Evolutionary conservation across 1,140 invertebrate species (phyloP), one percentile per base, ranked within the genome.

Genomic region (Psix sp.): DNA sequence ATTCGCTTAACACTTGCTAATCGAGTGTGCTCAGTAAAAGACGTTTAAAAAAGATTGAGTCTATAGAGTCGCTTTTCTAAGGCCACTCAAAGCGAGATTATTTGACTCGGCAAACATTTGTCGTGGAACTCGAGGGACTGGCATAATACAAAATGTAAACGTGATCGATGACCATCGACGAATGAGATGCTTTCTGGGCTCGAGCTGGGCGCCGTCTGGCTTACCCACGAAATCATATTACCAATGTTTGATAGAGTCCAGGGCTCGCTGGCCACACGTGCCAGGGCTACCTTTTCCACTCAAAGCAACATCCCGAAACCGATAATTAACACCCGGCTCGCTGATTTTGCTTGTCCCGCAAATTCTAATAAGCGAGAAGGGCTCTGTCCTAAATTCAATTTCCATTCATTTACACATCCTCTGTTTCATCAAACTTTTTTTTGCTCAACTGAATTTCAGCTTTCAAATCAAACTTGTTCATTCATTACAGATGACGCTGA

Each of bases 201-300:
- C 45, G 62, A 73, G 79, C 83, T 81, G 82, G 83, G 81, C 65
- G 80, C 78, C 79, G 68, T 56, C 76, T 81, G 76, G 82, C 77
- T 83, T 74, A 71, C 63, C 40, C 42, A 39, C 20, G 45, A 38
- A 72, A 72, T 65, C 40, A 51, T 65, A 57, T 72, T 57, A 72
- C 51, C 33, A 1, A 31, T 38, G 59, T 72, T 63, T 57, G 59
- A 57, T 56, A 54, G 48, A 62, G 39, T 49, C 36, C 52, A 42
- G 29, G 39, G 42, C n/a, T n/a, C n/a, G n/a, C n/a, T 46, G 24
- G 24, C 36, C 49, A 43, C 43, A 52, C 57, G 51, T 57, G 56
- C 54, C 52, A 48, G 40, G 51, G 21, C 54, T 59, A 18, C 39
- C 43, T 33, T 11, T 17, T 56, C 60, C 31, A 38, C 40, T 56